Conservation (phyloP, 92 coral and sea anemone species). For the Heteractis magnifica region DNA sequence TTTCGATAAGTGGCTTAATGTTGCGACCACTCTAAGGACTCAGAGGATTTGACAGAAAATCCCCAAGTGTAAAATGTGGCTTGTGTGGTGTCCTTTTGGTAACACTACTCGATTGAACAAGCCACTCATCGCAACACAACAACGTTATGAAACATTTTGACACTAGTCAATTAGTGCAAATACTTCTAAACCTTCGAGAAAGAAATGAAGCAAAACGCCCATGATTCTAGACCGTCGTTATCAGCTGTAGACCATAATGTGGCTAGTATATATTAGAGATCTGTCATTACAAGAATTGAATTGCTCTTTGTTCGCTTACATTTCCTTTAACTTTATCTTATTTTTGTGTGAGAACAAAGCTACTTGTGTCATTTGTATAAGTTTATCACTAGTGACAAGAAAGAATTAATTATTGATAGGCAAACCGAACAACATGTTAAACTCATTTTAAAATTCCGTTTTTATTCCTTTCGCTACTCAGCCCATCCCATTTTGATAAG, state of each 20-base stretch:
- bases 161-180: not conserved
- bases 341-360: not conserved
- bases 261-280: conserved; percentile 25
- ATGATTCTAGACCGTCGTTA: conserved; percentile 16
- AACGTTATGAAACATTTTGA: not conserved
- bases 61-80: conserved; percentile 29
- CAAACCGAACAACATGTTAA: not conserved
- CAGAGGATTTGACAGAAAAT: conserved; percentile 25
- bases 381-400: not conserved
- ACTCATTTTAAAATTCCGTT: not conserved
- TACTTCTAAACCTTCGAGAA: conserved; percentile 6
- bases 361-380: not conserved
- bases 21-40: conserved; percentile 22
- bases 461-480: not conserved
- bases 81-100: not conserved
- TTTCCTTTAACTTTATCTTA: conserved; percentile 1
- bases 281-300: conserved; percentile 28
- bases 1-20: conserved; percentile 29
- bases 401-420: not conserved
- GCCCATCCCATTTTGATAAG: conserved; percentile 21
- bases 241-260: conserved; percentile 31
- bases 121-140: not conserved
- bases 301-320: conserved; percentile 24
- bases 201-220: conserved; percentile 29
- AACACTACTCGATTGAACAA: conserved; percentile 13